Percentiles rank a stretch among this genome's conserved stretches.
These are phyloP conservation scores for Adela reaumurella DNA, from an alignment of 2,888 invertebrate species.

Conservation along the genomic window DNA sequence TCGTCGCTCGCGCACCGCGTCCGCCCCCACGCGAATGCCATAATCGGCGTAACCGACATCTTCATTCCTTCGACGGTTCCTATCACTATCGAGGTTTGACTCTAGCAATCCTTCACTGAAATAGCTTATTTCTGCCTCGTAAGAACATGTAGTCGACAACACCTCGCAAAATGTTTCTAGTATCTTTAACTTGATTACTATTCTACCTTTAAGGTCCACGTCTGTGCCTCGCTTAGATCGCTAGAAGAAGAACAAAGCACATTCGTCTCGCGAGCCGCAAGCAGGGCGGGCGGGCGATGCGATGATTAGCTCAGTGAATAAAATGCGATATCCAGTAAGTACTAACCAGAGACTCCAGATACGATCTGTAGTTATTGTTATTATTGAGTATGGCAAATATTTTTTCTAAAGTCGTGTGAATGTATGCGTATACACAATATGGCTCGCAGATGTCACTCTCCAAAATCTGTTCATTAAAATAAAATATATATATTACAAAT, in stretches of 20 bases:
- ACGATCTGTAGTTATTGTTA: slow-evolving; percentile 38
- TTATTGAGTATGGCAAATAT: slow-evolving; percentile 38
- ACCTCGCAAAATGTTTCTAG: slow-evolving; percentile 42
- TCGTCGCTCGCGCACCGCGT: background rate
- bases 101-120: too few relatives aligned
- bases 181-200: slow-evolving; percentile 39
- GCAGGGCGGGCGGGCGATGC: too few relatives aligned
- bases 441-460: slow-evolving; percentile 47
- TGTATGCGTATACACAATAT: slow-evolving; percentile 43
- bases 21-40: slow-evolving; percentile 22
- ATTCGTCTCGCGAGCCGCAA: too few relatives aligned
- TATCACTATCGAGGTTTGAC: too few relatives aligned
- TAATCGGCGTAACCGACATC: slow-evolving; percentile 19
- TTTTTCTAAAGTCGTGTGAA: slow-evolving; percentile 44
- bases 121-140: too few relatives aligned
- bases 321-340: too few relatives aligned
- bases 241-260: background rate
- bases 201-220: slow-evolving; percentile 41
- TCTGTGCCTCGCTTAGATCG: slow-evolving; percentile 7
- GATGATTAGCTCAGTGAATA: too few relatives aligned
- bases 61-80: slow-evolving; percentile 15
- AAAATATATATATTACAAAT: too few relatives aligned
- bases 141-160: slow-evolving; percentile 14
- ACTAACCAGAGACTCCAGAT: slow-evolving; percentile 34
- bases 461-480: too few relatives aligned